Evolutionary conservation across 2,797 vertebrate species (phyloP), one percentile per base, ranked within the genome.

Genomic region (Macropus fuliginosus): DNA sequence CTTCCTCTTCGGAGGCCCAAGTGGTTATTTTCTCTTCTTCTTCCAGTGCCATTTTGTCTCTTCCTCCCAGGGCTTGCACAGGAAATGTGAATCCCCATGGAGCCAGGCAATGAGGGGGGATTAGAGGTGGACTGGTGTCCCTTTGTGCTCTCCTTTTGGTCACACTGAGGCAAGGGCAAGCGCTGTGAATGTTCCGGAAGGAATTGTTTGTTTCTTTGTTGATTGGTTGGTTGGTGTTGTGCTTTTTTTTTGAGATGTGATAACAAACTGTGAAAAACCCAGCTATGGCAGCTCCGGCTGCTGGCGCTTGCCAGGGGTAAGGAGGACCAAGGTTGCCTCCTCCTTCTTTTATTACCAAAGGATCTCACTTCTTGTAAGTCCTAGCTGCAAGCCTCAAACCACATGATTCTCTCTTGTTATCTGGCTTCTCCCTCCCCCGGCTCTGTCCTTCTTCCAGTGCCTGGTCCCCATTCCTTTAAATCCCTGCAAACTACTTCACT

Each of bases 91-190:
- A 5, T 55, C 1, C 40, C n/a, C 40, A 27, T 50, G 24, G 46
- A 9, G 50, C 8, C 56, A 3, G 0, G 50, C 29, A 55, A 55
- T 0, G 2, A 91, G 21, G 8, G 66, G 2, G 31, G 0, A 31
- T 95, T 92, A 56, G n/a, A 94, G 92, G 90, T 95, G 13, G 40
- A 24, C 81, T 95, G 74, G n/a, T 94, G 10, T 2, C 96, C n/a
- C 14, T 94, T 96, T 95, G 21, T 93, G n/a, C 92, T 94, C 4
- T 81, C 21, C 9, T 87, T 94, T 46, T 56, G 40, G 92, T 95
- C 52, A 59, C 5, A 91, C 6, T 74, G 66, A 29, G 52, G 66
- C 87, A 91, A 92, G 27, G 11, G 92, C 93, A 21, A 54, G 1
- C 56, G 87, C 56, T 55, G 29, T 93, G 91, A 21, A 89, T 52